Evolutionary conservation across 2,888 invertebrate species (phyloP), one percentile per base, ranked within the genome.

Genomic region (Xestia ashworthii): DNA sequence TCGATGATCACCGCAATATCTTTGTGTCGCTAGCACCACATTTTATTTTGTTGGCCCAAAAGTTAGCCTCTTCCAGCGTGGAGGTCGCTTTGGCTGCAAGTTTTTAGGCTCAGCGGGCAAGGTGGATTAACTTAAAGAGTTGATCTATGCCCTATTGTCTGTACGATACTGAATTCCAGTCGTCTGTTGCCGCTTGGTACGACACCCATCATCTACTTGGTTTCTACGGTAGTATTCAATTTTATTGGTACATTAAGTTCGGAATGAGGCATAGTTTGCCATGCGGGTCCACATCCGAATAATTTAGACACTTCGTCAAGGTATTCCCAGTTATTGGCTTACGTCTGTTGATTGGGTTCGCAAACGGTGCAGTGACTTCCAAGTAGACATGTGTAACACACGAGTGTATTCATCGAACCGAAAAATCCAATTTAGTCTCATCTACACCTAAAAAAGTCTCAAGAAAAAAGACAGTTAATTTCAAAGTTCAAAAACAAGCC

Each of bases 401-500:
- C n/a, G n/a, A n/a, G n/a, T n/a, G n/a, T 55, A 48, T 66, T 38
- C 8, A 11, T 71, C 9, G 5, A 38, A 66, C 38, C 44, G 22
- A 81, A 25, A 66, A 66, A 22, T 74, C 19, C 25, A 38, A 74
- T 73, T 66, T 38, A 50, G 19, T 80, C 50, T 32, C 38, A 65
- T 50, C 62, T 22, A 41, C 16, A 69, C 25, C 2, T 67, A 5
- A 8, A 58, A 60, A 55, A 73, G 5, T 12, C 6, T 6, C 22
- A 25, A 44, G 16, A 62, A 78, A 38, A 67, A 60, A 25, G 19
- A 16, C 60, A 62, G 38, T 70, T 62, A n/a, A 70, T 55, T 69
- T 62, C 38, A 32, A 58, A 84, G 62, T 80, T 60, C 12, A 58
- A 67, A 78, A 78, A 65, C 25, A 58, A 84, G 48, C 84, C 71